Conservation (phyloP, 2,113 vertebrate species). For the Girardinichthys multiradiatus region DNA sequence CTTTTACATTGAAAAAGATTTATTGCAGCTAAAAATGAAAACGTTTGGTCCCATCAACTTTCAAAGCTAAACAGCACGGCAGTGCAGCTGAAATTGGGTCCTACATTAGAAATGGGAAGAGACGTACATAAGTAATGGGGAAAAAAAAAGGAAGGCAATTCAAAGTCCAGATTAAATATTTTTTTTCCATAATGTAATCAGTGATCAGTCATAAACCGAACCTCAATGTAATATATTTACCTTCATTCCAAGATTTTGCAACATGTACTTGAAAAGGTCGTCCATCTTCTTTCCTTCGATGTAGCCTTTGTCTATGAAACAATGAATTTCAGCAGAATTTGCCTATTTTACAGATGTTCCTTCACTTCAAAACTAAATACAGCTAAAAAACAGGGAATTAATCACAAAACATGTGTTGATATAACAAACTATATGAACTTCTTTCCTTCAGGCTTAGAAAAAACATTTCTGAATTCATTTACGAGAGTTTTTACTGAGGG, state of each 20-base stretch:
- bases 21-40: too few relatives aligned
- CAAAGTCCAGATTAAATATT: background rate
- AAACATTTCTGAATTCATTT: background rate
- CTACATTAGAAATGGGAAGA: too few relatives aligned
- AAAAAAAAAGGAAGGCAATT: background rate
- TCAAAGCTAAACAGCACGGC: too few relatives aligned
- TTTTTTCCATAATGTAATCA: background rate
- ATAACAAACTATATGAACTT: background rate
- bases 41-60: too few relatives aligned
- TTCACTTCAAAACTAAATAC: background rate
- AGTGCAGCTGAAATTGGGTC: too few relatives aligned
- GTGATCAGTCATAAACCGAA: background rate
- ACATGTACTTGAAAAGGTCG: conserved; percentile 82
- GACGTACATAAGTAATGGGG: too few relatives aligned
- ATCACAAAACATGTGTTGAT: background rate
- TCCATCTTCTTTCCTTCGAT: conserved; percentile 86
- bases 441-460: background rate
- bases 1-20: background rate
- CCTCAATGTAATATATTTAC: conserved; percentile 74
- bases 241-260: conserved; percentile 78
- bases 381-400: background rate
- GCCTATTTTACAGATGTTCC: background rate
- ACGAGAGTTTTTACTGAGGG: too few relatives aligned
- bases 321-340: background rate
- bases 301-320: conserved; percentile 85